Conservation (phyloP, 2,888 invertebrate genomes). For the Empis stercorea region DNA sequence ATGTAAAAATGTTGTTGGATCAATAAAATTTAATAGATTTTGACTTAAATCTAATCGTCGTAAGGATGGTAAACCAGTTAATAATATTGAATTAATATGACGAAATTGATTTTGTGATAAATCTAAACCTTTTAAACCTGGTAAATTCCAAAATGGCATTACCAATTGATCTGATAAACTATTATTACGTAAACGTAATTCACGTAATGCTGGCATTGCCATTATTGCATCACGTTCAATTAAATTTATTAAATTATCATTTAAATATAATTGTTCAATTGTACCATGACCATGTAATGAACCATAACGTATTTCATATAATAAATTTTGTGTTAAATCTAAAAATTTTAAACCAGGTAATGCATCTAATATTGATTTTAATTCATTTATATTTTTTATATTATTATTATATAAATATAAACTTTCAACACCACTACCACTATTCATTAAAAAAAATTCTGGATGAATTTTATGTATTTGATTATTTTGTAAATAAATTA, state of each 20-base stretch:
- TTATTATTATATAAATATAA: conserved; percentile 63
- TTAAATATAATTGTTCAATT: conserved; percentile 66
- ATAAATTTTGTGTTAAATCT: conserved; percentile 64
- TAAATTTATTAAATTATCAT: conserved; percentile 60
- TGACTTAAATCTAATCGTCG: conserved; percentile 63
- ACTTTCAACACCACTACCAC: conserved; percentile 63
- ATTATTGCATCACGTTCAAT: conserved; percentile 69
- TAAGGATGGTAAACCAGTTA: conserved; percentile 61
- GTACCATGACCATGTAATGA: conserved; percentile 66
- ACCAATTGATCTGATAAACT: conserved; percentile 60
- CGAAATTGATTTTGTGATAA: conserved; percentile 62
- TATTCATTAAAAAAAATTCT: conserved; percentile 65
- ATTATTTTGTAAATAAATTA: conserved; percentile 65
- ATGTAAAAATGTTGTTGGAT: conserved; percentile 59
- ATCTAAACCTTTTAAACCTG: conserved; percentile 72
- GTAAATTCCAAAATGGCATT: conserved; percentile 72
- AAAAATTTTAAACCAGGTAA: conserved; percentile 64
- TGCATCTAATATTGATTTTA: conserved; percentile 61
- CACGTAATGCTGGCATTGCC: conserved; percentile 71
- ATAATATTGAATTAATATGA: conserved; percentile 54
- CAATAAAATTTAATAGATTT: conserved; percentile 56
- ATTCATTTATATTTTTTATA: conserved; percentile 59
- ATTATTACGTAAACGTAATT: conserved; percentile 71
- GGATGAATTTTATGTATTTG: conserved; percentile 63
- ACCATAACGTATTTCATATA: conserved; percentile 66